A percentile compares a stretch with the other conserved stretches of the same genome.
Evolutionary conservation across 1,140 invertebrate genomes (phyloP).

Genomic region (Drosophila burlai): DNA sequence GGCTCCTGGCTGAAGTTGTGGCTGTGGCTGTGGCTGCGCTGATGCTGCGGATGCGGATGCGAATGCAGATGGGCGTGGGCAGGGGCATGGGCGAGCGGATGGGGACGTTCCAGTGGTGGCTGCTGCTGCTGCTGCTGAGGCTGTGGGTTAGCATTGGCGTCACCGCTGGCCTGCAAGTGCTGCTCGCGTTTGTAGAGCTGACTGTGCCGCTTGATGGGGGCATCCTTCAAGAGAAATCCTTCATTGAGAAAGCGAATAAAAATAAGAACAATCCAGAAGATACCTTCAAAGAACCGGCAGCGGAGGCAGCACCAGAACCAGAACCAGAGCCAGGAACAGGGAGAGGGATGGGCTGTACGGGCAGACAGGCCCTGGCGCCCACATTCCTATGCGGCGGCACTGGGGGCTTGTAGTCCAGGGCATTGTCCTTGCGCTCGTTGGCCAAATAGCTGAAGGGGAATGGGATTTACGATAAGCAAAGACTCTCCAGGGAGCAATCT

Average conservation of each 20-base stretch:
- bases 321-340: conserved; percentile 1
- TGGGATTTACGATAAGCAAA: neutral
- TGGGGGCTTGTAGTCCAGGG: conserved; percentile 90
- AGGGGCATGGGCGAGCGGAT: conserved; percentile 25
- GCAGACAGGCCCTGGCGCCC: conserved; percentile 66
- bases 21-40: conserved; percentile 72
- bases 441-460: conserved; percentile 87
- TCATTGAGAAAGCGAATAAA: neutral
- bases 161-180: conserved; percentile 42
- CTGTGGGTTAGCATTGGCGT: conserved; percentile 45
- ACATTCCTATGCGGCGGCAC: conserved; percentile 93
- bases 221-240: conserved; percentile 31
- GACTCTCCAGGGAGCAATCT: too few relatives aligned
- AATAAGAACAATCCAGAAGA: neutral
- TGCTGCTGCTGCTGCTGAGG: conserved; percentile 8
- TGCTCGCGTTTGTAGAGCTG: conserved; percentile 70
- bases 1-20: conserved; percentile 71
- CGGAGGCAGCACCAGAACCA: neutral
- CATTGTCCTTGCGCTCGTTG: conserved; percentile 86
- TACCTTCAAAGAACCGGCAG: conserved; percentile 47
- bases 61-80: conserved; percentile 12
- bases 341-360: conserved; percentile 45
- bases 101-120: conserved; percentile 36
- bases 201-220: conserved; percentile 58
- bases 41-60: conserved; percentile 50